Evolutionary conservation across 2,888 invertebrate species (phyloP).

Genomic region (Isoperla grammatica): DNA sequence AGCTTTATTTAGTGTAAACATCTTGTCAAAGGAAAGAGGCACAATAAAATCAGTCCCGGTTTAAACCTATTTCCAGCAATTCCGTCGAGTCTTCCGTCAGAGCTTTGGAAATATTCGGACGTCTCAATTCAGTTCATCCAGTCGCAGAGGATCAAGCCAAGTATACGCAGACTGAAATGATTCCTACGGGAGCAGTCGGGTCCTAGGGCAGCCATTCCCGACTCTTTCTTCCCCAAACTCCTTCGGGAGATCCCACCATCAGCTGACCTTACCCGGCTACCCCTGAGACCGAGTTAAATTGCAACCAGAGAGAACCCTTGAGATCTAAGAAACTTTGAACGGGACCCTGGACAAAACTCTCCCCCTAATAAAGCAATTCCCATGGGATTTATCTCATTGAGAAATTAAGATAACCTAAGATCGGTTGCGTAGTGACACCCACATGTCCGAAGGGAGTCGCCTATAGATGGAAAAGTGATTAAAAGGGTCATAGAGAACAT

Average conservation of each 20-base stretch:
- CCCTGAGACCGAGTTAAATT: not conserved
- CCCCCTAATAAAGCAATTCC: slow-evolving; percentile 24
- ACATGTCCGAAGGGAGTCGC: not conserved
- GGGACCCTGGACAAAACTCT: slow-evolving; percentile 27
- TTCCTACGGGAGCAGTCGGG: not conserved
- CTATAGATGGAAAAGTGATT: not conserved
- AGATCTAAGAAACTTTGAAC: slow-evolving; percentile 25
- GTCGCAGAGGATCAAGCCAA: not conserved
- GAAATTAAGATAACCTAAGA: slow-evolving; percentile 23
- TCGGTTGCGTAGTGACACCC: slow-evolving; percentile 19
- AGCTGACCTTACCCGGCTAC: slow-evolving; percentile 38
- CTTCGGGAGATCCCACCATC: slow-evolving; percentile 27
- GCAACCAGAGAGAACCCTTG: slow-evolving; percentile 4
- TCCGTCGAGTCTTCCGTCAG: too few species aligned
- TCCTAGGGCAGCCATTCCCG: not conserved
- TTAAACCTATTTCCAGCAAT: too few species aligned
- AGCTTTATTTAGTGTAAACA: too few species aligned
- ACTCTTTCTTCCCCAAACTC: slow-evolving; percentile 5
- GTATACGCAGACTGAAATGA: not conserved
- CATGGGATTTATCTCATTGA: slow-evolving; percentile 29
- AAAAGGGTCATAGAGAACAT: not conserved
- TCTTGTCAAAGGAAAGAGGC: too few species aligned
- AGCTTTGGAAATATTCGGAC: too few species aligned
- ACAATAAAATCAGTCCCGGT: too few species aligned
- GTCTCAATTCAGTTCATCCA: too few species aligned